Conservation (phyloP, 2,797 vertebrate genomes). For the Glyptemys insculpta region DNA sequence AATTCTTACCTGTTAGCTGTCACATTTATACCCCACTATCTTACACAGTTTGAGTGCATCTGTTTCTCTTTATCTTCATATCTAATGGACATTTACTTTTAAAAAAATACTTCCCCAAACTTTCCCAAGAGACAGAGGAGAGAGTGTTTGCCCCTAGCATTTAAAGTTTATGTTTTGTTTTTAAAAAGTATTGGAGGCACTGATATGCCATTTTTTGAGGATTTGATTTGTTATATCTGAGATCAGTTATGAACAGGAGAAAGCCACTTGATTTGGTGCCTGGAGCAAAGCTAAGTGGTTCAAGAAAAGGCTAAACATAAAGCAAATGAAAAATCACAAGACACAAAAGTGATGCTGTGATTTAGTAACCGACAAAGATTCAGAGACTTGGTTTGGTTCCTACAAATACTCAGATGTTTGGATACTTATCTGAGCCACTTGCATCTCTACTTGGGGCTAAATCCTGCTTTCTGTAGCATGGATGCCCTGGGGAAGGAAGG, state of each 20-base stretch:
- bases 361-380: constrained; percentile 47
- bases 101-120: not conserved
- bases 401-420: not conserved
- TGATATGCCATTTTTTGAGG: constrained; percentile 40
- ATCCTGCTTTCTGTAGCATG: not conserved
- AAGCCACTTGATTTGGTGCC: constrained; percentile 62
- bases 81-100: not conserved
- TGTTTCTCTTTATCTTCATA: not conserved
- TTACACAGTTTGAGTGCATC: fast-evolving
- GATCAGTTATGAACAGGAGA: constrained; percentile 42
- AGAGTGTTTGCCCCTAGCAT: not conserved
- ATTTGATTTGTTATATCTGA: constrained; percentile 15
- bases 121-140: not conserved
- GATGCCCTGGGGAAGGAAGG: not conserved
- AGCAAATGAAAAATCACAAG: not conserved
- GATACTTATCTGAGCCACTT: not conserved
- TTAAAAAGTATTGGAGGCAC: not conserved
- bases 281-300: constrained; percentile 53
- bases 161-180: not conserved
- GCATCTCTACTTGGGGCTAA: not conserved
- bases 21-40: not conserved
- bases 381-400: not conserved
- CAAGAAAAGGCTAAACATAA: constrained; percentile 65
- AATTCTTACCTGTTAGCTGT: not conserved
- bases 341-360: constrained; percentile 39